Conservation (phyloP, 2,797 vertebrate genomes). For the Spinibarbus caldwelli region DNA sequence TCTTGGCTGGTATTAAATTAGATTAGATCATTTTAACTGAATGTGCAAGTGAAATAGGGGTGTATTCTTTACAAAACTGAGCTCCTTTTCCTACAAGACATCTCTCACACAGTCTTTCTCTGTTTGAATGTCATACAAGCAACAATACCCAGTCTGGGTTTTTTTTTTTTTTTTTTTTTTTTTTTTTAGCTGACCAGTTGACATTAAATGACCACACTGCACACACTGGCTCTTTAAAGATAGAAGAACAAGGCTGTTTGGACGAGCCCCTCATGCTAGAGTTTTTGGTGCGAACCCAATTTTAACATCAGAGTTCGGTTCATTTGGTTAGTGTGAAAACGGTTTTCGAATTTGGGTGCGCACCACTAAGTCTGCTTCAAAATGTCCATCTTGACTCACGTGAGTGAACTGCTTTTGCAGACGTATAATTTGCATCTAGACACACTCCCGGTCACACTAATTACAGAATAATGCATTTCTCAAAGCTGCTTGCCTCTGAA, state of each 20-base stretch:
- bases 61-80: background rate
- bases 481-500: background rate
- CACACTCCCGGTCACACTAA: background rate
- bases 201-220: slow-evolving; percentile 9
- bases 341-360: background rate
- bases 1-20: slow-evolving; percentile 15
- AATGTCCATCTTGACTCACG: background rate
- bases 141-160: background rate
- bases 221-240: background rate
- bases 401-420: slow-evolving; percentile 2
- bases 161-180: background rate
- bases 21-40: slow-evolving; percentile 17
- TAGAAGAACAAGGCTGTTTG: background rate
- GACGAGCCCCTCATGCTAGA: background rate
- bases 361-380: slow-evolving; percentile 11
- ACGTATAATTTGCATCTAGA: background rate
- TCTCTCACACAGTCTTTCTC: slow-evolving; percentile 3
- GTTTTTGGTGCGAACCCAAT: background rate
- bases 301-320: background rate
- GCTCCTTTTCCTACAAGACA: background rate
- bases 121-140: background rate
- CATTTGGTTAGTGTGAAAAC: background rate
- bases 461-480: slow-evolving; percentile 12
- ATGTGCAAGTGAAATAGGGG: background rate
- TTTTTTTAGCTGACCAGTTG: background rate